Conservation (phyloP, 1,140 invertebrate species). For the Bombyx mandarina region DNA sequence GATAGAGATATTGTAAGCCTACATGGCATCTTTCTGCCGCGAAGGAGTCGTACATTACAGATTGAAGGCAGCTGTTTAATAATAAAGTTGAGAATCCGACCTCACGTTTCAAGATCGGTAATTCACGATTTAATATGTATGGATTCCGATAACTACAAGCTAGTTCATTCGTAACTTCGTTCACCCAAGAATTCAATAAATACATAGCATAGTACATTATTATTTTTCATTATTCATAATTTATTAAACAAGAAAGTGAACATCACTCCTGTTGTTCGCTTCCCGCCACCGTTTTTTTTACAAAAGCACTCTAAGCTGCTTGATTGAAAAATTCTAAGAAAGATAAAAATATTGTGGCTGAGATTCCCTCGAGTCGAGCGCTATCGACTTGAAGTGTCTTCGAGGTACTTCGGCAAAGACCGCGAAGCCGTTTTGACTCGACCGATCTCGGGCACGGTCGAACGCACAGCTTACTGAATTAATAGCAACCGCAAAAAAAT, state of each 20-base stretch:
- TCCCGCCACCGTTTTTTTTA: background rate
- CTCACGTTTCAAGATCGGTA: too few relatives aligned
- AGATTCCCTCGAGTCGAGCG: conserved; percentile 30
- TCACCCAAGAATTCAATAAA: background rate
- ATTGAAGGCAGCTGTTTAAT: too few relatives aligned
- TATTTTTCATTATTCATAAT: background rate
- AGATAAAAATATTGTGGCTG: conserved; percentile 22
- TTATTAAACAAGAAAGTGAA: background rate
- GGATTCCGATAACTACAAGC: too few relatives aligned
- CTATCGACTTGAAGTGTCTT: conserved; percentile 30
- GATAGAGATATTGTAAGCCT: too few relatives aligned
- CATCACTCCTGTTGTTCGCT: background rate
- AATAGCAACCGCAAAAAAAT: background rate
- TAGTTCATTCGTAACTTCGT: too few relatives aligned
- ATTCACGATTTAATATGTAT: too few relatives aligned
- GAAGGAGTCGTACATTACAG: too few relatives aligned
- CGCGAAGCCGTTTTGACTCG: too few relatives aligned
- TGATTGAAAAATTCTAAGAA: conserved; percentile 14
- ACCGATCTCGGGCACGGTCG: background rate
- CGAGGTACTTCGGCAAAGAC: conserved; percentile 17
- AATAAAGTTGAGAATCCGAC: too few relatives aligned
- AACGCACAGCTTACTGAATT: background rate
- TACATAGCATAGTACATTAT: background rate
- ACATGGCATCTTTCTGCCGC: too few relatives aligned
- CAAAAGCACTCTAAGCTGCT: background rate